phyloP scores from a whole-genome alignment of 2,888 invertebrate species.

The Megamerina dolium region DNA sequence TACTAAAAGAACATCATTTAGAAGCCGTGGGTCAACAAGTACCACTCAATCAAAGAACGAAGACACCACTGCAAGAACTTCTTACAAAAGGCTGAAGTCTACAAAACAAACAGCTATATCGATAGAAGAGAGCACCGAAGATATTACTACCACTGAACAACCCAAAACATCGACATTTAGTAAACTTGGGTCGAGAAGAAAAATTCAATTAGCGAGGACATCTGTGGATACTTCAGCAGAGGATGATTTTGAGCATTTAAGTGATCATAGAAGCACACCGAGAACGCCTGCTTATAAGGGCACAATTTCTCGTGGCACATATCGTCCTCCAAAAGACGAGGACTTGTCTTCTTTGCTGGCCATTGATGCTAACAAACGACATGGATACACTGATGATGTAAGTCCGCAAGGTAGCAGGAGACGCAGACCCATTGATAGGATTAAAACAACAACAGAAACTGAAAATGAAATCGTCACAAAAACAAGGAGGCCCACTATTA shows the following conservation, averaged over 20 bases:
- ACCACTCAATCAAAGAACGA: no score
- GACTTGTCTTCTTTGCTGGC: slow-evolving; percentile 33
- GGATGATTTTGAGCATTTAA: no score
- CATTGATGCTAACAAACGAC: slow-evolving; percentile 27
- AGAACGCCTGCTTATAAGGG: no score
- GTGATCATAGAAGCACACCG: no score
- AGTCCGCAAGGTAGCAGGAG: slow-evolving; percentile 3
- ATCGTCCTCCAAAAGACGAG: slow-evolving; percentile 29
- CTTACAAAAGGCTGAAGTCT: no score
- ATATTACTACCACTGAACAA: no score
- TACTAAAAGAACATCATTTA: no score
- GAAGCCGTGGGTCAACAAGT: no score
- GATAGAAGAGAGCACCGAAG: not conserved
- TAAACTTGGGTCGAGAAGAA: no score
- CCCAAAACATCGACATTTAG: no score
- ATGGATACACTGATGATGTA: slow-evolving; percentile 1
- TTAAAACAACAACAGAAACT: not conserved
- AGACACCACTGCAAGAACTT: no score
- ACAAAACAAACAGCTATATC: not conserved
- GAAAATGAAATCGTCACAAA: not conserved
- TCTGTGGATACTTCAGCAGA: not conserved
- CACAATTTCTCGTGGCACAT: slow-evolving; percentile 24
- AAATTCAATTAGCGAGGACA: not conserved
- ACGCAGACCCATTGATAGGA: slow-evolving; percentile 7
- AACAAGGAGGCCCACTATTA: not conserved